Percentiles rank a stretch among this genome's conserved stretches.
phyloP scores from a whole-genome alignment of 2,797 vertebrate species.

The Neoniphon sammara region DNA sequence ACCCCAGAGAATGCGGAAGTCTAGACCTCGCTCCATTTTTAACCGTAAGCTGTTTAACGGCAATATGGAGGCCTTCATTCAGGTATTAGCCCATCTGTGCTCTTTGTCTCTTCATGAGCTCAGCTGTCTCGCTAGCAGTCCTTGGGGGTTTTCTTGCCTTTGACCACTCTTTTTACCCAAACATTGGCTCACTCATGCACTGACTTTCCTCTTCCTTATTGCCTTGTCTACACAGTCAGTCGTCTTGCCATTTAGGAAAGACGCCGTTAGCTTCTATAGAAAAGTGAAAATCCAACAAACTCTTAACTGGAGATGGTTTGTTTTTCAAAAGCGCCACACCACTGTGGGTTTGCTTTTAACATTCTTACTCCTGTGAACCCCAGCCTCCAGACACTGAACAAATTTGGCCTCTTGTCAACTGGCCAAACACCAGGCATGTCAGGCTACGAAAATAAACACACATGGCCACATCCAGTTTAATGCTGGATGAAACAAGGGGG shows the following conservation, averaged over 20 bases:
- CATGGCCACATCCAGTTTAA: conserved; percentile 33
- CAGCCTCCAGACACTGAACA: conserved; percentile 35
- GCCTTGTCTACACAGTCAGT: conserved; percentile 60
- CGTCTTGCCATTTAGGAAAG: conserved; percentile 10
- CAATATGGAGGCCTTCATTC: conserved; percentile 97
- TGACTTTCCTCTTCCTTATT: conserved; percentile 71
- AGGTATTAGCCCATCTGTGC: conserved; percentile 85
- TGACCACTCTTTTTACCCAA: conserved; percentile 66
- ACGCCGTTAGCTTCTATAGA: not conserved
- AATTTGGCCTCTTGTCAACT: conserved; percentile 41
- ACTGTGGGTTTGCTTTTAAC: conserved; percentile 32
- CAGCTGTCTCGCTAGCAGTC: conserved; percentile 80
- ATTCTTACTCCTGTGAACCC: conserved; percentile 23
- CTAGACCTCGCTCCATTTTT: conserved; percentile 94
- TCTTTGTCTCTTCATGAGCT: conserved; percentile 81
- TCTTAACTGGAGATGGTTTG: conserved; percentile 25
- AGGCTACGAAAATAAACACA: conserved; percentile 56
- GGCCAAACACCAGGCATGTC: conserved; percentile 39
- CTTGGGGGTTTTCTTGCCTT: conserved; percentile 73
- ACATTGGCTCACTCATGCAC: conserved; percentile 67
- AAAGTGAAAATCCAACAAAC: conserved; percentile 24
- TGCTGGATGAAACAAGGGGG: conserved; percentile 27
- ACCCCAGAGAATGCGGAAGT: conserved; percentile 96
- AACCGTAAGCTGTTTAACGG: conserved; percentile 97
- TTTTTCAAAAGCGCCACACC: conserved; percentile 15